Percentiles rank a stretch among this genome's conserved stretches.
phyloP scores from a whole-genome alignment of 1,140 invertebrate species.

The Trissolcus basalis region DNA sequence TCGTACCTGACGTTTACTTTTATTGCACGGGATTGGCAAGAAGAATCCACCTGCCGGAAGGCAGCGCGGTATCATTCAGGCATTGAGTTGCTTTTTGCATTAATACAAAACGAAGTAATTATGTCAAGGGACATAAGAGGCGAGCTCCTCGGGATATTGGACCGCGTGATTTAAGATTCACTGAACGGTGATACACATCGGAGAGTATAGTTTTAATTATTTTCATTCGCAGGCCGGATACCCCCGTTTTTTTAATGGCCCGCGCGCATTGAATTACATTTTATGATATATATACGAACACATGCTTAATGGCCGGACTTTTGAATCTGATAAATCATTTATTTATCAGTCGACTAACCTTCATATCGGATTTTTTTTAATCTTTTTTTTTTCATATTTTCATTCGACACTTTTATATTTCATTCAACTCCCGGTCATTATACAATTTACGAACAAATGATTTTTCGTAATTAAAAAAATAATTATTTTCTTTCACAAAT shows the following conservation, averaged over 20 bases:
- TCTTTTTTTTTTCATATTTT: background rate
- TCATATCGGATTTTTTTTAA: constrained; percentile 7
- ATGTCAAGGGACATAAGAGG: constrained; percentile 65
- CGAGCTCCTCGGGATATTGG: constrained; percentile 63
- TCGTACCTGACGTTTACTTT: constrained; percentile 9
- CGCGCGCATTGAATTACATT: constrained; percentile 19
- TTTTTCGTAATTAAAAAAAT: too few species aligned
- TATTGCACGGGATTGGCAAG: constrained; percentile 39
- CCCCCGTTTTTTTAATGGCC: constrained; percentile 49
- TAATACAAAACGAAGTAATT: constrained; percentile 71
- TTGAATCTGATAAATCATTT: constrained; percentile 24
- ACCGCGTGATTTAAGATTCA: constrained; percentile 50
- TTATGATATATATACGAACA: constrained; percentile 30
- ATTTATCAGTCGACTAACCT: constrained; percentile 3
- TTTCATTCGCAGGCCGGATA: constrained; percentile 59
- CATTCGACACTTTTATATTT: background rate
- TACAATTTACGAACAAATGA: too few species aligned
- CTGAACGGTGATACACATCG: constrained; percentile 34
- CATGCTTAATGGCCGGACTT: constrained; percentile 15
- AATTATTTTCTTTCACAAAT: too few species aligned
- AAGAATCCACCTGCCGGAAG: constrained; percentile 65
- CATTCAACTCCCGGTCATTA: too few species aligned
- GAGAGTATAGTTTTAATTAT: constrained; percentile 64
- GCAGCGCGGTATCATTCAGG: constrained; percentile 56
- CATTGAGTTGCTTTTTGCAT: constrained; percentile 56